Evolutionary conservation across 2,113 vertebrate species (phyloP), one percentile per base, ranked within the genome.

Genomic region (Callipepla squamata): DNA sequence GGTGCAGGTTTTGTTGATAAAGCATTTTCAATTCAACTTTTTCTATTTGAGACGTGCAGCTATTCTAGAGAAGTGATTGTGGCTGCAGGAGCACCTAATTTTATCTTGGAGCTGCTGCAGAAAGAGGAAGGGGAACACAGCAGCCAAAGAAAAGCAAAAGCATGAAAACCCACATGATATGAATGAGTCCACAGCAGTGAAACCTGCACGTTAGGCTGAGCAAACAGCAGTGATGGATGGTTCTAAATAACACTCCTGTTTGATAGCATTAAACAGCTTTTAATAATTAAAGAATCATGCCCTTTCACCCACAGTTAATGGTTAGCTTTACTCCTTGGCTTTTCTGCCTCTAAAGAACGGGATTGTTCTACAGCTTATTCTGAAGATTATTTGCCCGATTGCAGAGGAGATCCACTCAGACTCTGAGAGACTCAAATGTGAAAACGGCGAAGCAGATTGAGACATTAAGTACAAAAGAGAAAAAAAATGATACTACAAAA

Each of bases 41-140:
- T 86, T 69, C 45, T 58, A 4, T 38, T 15, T 20, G 22, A 63
- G 82, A 85, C 0, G 17, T 12, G 8, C 70, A 8, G 17, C 22
- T 83, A 61, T 65, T 78, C 36, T 62, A 30, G n/a, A 36, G 67
- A 30, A 4, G 12, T n/a, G 50, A 72, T 19, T 78, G 55, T 62
- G 81, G 74, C 23, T 73, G 85, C 73, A 65, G 77, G 38, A 87
- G 75, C 10, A 22, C 25, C 85, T 94, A 57, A 86, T 90, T 96
- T 92, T 12, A 23, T 85, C 30, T 83, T 38, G 12, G 85, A 79
- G 55, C 28, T 93, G 18, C 87, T 7, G 1, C 17, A 51, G 90
- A 96, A 97, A 96, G 95, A 95, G 96, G 94, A 95, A 97, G 94
- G 92, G 93, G 89, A 68, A 77, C 62, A 38, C 48, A 47, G 67